Base-by-base conservation (phyloP, 2,113 vertebrate species). In the Podocnemis expansa region DNA sequence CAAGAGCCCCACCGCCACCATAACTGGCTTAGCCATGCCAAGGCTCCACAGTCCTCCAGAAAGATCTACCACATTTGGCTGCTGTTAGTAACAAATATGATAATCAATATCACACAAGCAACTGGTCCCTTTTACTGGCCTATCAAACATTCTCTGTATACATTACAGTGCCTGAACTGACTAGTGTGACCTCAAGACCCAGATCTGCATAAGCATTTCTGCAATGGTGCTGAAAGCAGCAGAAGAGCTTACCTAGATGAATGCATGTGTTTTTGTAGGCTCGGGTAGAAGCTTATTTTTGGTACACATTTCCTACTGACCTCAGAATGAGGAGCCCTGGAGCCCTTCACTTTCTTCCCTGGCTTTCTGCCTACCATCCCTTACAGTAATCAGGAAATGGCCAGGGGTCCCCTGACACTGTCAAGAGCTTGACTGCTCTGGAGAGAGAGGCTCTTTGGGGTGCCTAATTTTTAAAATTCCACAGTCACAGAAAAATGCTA, bases 401-500 rank as follows among this genome's bases (percentile, higher is more conserved):
- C 80, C 80, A 87, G 92, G 92, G 93, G 45, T 67, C 41, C 88
- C 52, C 49, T 80, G 21, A 88, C 25, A 27, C 80, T 87, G 80
- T 87, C 49, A 92, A 91, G 55, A 11, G 43, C 84, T 89, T 92
- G 79, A 94, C 92, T 92, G 91, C 43, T 83, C 87, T 95, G 82
- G 87, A 89, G n/a, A 70, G 16, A 8, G 89, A 8, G 10, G 24
- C 5, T 14, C 10, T 6, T 54, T 60, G 52, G 78, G 88, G 93
- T 79, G 45, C 86, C 78, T 92, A 93, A 45, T 80, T 29, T 38
- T 24, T 16, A 13, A 51, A 88, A 88, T 84, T 91, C n/a, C 16
- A 55, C 3, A 63, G 49, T 13, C 63, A 70, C 10, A 82, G 10
- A 92, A 91, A 84, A 94, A 88, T 45, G 12, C 5, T 29, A 31